Evolutionary conservation across 2,113 vertebrate species (phyloP).

Genomic region (Syngnathus floridae): DNA sequence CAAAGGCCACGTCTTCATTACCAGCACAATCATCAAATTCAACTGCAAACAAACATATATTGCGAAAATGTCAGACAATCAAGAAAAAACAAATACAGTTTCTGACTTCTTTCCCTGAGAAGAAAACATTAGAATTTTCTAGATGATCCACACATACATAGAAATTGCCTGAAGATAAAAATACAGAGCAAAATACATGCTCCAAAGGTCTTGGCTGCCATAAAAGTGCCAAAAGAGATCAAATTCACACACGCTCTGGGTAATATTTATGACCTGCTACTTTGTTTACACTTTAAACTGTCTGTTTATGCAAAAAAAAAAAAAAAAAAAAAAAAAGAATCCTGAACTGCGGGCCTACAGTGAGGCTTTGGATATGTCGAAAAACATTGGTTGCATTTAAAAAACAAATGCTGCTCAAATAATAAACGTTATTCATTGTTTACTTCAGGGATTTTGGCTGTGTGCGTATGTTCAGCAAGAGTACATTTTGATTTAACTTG

Average conservation of each 20-base stretch:
- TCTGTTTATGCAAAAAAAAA: background rate
- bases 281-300: background rate
- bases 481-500: too few relatives aligned
- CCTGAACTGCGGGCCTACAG: background rate
- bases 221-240: background rate
- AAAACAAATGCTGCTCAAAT: background rate
- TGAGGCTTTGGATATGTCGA: background rate
- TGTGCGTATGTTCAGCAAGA: too few relatives aligned
- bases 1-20: constrained; percentile 77
- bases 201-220: background rate
- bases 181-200: constrained; percentile 12
- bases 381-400: background rate
- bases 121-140: background rate
- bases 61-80: background rate
- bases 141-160: constrained; percentile 16
- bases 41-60: constrained; percentile 69
- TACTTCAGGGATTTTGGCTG: too few relatives aligned
- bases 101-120: constrained; percentile 4
- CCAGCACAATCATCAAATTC: constrained; percentile 88
- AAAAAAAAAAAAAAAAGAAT: background rate
- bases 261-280: constrained; percentile 24
- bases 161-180: constrained; percentile 25
- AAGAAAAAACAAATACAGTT: background rate
- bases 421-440: too few relatives aligned
- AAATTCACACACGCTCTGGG: constrained; percentile 8